These are phyloP conservation scores for Rhynchotus rufescens DNA, from an alignment of 2,797 vertebrate species.

Conservation along the genomic window DNA sequence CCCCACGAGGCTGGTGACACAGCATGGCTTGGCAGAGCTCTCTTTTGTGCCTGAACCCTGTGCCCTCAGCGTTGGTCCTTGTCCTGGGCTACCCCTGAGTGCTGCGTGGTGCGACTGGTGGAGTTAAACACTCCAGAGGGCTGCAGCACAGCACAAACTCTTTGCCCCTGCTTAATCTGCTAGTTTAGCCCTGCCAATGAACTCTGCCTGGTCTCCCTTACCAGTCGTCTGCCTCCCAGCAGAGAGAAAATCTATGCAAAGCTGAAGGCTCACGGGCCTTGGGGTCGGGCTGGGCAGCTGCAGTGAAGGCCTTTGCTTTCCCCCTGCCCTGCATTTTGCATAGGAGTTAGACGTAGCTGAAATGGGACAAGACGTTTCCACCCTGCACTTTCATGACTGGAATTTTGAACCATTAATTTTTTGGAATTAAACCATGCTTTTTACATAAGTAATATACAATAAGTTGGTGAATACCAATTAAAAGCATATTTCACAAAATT, in stretches of 20 bases:
- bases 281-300: neutral
- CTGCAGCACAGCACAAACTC: neutral
- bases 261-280: neutral
- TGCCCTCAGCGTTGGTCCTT: neutral
- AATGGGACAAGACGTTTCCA: slow-evolving; percentile 10
- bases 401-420: slow-evolving; percentile 41
- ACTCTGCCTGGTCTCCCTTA: neutral
- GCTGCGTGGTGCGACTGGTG: neutral
- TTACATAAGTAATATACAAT: slow-evolving; percentile 53
- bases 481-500: slow-evolving; percentile 57
- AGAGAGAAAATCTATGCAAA: neutral
- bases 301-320: neutral
- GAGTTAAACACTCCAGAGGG: neutral
- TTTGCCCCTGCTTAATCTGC: neutral
- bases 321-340: neutral
- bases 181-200: neutral
- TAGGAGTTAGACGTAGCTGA: neutral
- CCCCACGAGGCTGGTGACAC: neutral
- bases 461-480: slow-evolving; percentile 53
- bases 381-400: neutral
- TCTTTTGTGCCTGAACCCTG: neutral
- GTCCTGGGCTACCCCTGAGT: neutral
- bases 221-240: neutral
- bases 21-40: neutral
- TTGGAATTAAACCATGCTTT: slow-evolving; percentile 11